Evolutionary conservation across 2,888 invertebrate species (phyloP).

Genomic region (Bibio marci): DNA sequence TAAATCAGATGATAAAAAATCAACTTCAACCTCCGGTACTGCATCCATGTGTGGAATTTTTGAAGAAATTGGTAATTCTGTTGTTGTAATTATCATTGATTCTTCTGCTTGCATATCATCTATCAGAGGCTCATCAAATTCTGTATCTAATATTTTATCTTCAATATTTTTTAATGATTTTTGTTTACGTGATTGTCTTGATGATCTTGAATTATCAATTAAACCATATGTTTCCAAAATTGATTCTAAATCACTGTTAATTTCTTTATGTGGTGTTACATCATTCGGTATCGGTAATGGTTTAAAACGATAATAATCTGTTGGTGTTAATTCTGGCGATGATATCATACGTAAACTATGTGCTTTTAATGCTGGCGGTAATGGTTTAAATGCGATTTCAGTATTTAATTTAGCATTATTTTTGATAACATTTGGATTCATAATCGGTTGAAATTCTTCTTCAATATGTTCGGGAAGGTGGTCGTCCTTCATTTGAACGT

Average conservation of each 20-base stretch:
- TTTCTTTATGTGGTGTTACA: constrained; percentile 13
- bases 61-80: not conserved
- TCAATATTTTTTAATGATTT: constrained; percentile 7
- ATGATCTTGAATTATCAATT: constrained; percentile 15
- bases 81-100: not conserved
- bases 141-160: constrained; percentile 9
- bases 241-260: constrained; percentile 25
- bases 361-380: constrained; percentile 16
- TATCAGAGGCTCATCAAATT: constrained; percentile 1
- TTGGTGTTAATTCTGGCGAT: constrained; percentile 18
- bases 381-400: constrained; percentile 22
- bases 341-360: not conserved
- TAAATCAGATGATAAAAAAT: constrained; percentile 23
- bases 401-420: constrained; percentile 7
- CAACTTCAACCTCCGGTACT: constrained; percentile 17
- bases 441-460: constrained; percentile 14
- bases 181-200: constrained; percentile 2
- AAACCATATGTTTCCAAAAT: constrained; percentile 29
- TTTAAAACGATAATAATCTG: constrained; percentile 27
- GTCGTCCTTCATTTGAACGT: not conserved
- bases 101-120: too few relatives aligned
- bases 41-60: constrained; percentile 4
- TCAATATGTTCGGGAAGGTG: not conserved
- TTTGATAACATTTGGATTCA: constrained; percentile 13
- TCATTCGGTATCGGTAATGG: constrained; percentile 21